Conservation (phyloP, 2,888 invertebrate species). For the Stratiomys singularior region DNA sequence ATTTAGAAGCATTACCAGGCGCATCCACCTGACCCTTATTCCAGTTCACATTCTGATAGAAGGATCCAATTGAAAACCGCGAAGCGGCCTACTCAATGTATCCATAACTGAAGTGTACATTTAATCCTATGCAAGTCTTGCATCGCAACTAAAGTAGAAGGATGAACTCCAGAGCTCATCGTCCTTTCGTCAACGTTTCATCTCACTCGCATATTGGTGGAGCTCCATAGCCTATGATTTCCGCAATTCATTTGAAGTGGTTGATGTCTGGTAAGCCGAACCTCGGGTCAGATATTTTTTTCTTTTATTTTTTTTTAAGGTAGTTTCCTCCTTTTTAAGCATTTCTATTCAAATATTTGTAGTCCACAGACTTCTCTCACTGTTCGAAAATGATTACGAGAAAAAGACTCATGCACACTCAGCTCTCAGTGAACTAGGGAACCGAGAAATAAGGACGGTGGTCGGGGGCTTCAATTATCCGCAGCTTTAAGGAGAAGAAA, state of each 20-base stretch:
- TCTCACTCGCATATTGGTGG: not conserved
- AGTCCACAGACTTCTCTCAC: not conserved
- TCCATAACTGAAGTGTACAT: too few species aligned
- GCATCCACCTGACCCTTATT: too few species aligned
- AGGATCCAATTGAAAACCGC: too few species aligned
- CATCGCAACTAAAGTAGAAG: too few species aligned
- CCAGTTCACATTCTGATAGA: too few species aligned
- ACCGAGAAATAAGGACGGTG: conserved; percentile 50
- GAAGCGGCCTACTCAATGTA: too few species aligned
- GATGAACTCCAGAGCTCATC: too few species aligned
- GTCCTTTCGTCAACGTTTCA: too few species aligned
- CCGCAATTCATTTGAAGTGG: conserved; percentile 38
- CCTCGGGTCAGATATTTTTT: conserved; percentile 26
- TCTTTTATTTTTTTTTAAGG: not conserved
- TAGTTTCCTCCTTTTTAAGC: not conserved
- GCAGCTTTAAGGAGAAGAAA: conserved; percentile 46
- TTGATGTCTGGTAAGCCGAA: conserved; percentile 43
- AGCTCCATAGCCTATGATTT: conserved; percentile 11
- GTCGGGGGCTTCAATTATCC: conserved; percentile 49
- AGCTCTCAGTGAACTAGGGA: conserved; percentile 49
- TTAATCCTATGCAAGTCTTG: too few species aligned
- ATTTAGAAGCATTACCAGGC: too few species aligned
- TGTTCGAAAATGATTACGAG: conserved; percentile 39
- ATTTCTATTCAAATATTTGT: conserved; percentile 14
- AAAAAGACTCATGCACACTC: conserved; percentile 42